Evolutionary conservation across 1,140 invertebrate genomes (phyloP).

Genomic region (Bicyclus anynana): DNA sequence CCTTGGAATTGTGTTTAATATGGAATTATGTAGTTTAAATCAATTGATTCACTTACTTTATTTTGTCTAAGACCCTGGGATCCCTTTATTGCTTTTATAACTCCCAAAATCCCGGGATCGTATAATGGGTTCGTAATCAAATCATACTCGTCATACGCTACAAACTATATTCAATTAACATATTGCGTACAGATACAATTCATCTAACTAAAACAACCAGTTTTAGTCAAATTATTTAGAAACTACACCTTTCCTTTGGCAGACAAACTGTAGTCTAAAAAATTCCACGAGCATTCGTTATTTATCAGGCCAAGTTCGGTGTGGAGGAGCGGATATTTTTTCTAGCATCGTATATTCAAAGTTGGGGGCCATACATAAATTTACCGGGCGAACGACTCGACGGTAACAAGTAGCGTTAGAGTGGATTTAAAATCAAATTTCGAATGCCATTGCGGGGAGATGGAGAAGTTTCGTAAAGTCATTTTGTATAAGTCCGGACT

Average conservation of each 20-base stretch:
- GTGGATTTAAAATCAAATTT: slow-evolving; percentile 7
- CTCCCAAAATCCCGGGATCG: too few species aligned
- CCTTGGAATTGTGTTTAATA: too few species aligned
- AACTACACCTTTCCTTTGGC: neutral
- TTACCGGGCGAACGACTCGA: slow-evolving; percentile 20
- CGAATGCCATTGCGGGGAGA: neutral
- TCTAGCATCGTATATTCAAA: slow-evolving; percentile 16
- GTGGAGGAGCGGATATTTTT: slow-evolving; percentile 15
- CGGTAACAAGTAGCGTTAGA: slow-evolving; percentile 5
- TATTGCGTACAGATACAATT: too few species aligned
- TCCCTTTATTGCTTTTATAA: too few species aligned
- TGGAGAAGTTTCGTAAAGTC: neutral
- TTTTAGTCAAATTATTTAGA: too few species aligned
- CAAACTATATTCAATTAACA: too few species aligned
- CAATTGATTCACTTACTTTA: too few species aligned
- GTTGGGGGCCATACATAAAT: slow-evolving; percentile 33
- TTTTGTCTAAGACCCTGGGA: too few species aligned
- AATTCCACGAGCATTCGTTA: slow-evolving; percentile 15
- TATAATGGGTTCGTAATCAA: too few species aligned
- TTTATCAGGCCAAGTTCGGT: slow-evolving; percentile 18
- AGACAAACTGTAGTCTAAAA: slow-evolving; percentile 12
- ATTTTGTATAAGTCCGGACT: neutral
- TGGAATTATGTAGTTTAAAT: too few species aligned
- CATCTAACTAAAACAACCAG: too few species aligned
- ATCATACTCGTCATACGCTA: too few species aligned